phyloP scores from a whole-genome alignment of 2,888 invertebrate genomes.

The Archips crataeganus region DNA sequence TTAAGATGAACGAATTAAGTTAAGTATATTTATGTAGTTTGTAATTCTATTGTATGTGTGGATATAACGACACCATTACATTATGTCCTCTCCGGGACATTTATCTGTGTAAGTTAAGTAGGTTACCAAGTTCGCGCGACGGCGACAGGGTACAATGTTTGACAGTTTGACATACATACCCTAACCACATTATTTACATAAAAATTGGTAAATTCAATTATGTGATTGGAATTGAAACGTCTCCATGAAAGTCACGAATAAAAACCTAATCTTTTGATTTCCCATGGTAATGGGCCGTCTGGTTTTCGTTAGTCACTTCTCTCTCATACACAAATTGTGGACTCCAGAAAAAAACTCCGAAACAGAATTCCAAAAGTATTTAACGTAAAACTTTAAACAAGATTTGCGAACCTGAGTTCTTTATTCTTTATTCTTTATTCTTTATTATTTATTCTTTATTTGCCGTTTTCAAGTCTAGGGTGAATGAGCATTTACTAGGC shows the following conservation, averaged over 20 bases:
- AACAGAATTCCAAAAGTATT: too few relatives aligned
- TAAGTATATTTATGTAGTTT: too few relatives aligned
- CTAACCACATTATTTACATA: neutral
- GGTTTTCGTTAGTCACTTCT: neutral
- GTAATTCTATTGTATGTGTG: neutral
- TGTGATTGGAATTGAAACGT: neutral
- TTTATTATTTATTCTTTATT: too few relatives aligned
- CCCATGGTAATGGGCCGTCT: neutral
- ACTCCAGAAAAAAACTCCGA: too few relatives aligned
- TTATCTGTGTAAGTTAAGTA: slow-evolving; percentile 2
- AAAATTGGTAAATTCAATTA: neutral
- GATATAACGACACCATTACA: neutral
- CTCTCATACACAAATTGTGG: too few relatives aligned
- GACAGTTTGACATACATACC: slow-evolving; percentile 1
- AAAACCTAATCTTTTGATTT: too few relatives aligned
- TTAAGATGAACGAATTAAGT: too few relatives aligned
- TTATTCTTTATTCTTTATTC: too few relatives aligned
- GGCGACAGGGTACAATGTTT: neutral
- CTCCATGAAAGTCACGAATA: neutral
- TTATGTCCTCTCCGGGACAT: slow-evolving; percentile 2
- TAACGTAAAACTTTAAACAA: too few relatives aligned
- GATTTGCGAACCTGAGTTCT: too few relatives aligned
- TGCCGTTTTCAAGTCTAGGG: too few relatives aligned
- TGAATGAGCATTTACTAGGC: too few relatives aligned
- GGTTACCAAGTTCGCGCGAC: neutral